A percentile compares a stretch with the other conserved stretches of the same genome.
phyloP scores from a whole-genome alignment of 2,113 vertebrate genomes.

The Channa argus region DNA sequence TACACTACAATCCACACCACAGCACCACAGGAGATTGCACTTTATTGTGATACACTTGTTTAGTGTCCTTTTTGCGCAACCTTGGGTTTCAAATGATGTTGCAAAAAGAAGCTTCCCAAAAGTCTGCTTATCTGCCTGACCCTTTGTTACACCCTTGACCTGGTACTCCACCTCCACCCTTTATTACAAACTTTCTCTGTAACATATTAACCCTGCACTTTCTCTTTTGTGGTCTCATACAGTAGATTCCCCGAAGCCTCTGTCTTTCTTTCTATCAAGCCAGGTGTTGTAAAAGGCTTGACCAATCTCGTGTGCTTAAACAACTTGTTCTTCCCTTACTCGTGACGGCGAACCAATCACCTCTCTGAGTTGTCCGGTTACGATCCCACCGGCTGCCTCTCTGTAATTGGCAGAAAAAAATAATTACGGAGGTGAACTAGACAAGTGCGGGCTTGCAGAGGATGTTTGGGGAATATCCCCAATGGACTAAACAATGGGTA shows the following conservation, averaged over 20 bases:
- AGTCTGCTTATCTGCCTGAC: conserved; percentile 41
- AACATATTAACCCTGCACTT: conserved; percentile 44
- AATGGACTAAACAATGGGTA: background rate
- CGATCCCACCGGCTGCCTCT: conserved; percentile 52
- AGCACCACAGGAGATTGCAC: no score
- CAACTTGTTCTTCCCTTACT: conserved; percentile 59
- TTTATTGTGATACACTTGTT: background rate
- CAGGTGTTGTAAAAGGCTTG: conserved; percentile 40
- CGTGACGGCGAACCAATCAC: conserved; percentile 39
- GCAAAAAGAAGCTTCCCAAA: conserved; percentile 22
- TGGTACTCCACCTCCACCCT: conserved; percentile 8
- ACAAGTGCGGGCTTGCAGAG: conserved; percentile 16
- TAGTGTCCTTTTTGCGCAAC: conserved; percentile 22
- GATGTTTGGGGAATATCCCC: background rate
- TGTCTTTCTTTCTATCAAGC: conserved; percentile 4
- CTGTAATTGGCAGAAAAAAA: conserved; percentile 49
- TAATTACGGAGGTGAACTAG: conserved; percentile 9
- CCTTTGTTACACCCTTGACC: conserved; percentile 20
- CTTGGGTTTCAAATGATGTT: background rate
- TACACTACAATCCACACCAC: no score
- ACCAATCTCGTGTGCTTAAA: conserved; percentile 30
- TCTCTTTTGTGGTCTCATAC: background rate
- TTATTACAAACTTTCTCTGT: conserved; percentile 31
- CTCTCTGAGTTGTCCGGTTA: conserved; percentile 47
- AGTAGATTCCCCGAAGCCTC: background rate